A percentile compares a stretch with the other conserved stretches of the same genome.
Conservation (phyloP, 2,113 vertebrate genomes). For the Donacobius atricapilla region DNA sequence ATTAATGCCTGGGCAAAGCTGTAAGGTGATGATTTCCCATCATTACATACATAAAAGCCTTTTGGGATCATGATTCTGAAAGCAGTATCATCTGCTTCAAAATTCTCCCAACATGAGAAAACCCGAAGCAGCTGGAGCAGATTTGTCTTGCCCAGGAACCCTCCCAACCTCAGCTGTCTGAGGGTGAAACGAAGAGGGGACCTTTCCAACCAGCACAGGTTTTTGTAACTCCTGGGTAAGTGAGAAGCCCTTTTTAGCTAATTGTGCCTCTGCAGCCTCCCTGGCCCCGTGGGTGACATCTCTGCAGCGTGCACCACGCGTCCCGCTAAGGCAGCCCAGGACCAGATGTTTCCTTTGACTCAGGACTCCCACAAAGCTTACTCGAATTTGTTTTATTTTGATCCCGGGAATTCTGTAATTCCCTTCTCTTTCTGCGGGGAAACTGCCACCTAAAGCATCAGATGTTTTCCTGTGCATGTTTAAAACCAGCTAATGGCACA, state of each 20-base stretch:
- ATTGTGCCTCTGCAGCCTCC: neutral
- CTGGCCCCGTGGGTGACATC: slow-evolving; percentile 58
- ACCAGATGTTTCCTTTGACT: slow-evolving; percentile 73
- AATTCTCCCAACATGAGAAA: neutral
- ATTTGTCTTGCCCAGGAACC: neutral
- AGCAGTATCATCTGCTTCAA: neutral
- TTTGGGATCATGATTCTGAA: neutral
- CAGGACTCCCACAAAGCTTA: slow-evolving; percentile 50
- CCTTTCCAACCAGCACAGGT: neutral
- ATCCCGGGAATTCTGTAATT: slow-evolving; percentile 49
- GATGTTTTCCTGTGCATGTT: neutral
- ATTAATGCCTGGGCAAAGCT: neutral
- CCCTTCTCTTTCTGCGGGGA: neutral
- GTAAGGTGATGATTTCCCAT: neutral
- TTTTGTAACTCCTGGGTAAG: slow-evolving; percentile 22
- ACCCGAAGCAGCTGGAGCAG: slow-evolving; percentile 5
- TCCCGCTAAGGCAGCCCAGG: neutral
- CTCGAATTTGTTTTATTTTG: slow-evolving; percentile 57
- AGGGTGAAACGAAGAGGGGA: neutral
- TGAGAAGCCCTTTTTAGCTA: slow-evolving; percentile 37
- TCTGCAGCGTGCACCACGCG: slow-evolving; percentile 53
- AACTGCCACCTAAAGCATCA: neutral
- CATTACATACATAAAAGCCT: neutral
- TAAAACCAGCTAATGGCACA: neutral
- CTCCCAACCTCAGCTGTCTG: neutral